These are phyloP conservation scores for Pyrgilauda ruficollis DNA, from an alignment of 2,113 vertebrate species.

Conservation along the genomic window DNA sequence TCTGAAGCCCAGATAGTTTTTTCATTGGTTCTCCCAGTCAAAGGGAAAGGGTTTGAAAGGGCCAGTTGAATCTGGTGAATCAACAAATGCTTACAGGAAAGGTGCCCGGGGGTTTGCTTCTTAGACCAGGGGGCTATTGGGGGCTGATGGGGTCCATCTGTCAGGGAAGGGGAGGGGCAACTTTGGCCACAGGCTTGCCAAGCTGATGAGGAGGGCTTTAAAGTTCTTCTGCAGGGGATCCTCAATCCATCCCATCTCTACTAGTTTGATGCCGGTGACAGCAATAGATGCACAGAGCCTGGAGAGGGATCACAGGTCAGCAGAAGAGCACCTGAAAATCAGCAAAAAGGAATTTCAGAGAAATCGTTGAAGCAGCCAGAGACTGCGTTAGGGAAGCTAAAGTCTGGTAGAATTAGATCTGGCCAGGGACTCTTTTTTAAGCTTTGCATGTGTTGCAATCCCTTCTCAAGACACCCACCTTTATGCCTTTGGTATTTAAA, in stretches of 20 bases:
- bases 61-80: neutral
- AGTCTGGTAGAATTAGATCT: neutral
- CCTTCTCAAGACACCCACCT: neutral
- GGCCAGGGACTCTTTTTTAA: neutral
- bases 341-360: neutral
- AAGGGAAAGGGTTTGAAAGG: neutral
- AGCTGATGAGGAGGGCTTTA: neutral
- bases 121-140: neutral
- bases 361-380: neutral
- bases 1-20: neutral
- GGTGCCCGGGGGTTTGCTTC: neutral
- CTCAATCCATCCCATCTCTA: neutral
- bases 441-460: neutral
- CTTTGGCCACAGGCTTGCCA: neutral
- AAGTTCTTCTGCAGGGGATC: neutral
- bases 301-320: neutral
- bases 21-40: neutral
- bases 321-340: neutral
- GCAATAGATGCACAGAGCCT: neutral
- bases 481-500: conserved; percentile 11
- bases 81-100: neutral
- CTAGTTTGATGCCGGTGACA: neutral
- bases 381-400: neutral
- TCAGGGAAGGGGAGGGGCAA: neutral
- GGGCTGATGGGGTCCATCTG: neutral